These are phyloP conservation scores for Plumapathes pennacea DNA, from an alignment of 92 coral and sea anemone genomes.

Conservation along the genomic window DNA sequence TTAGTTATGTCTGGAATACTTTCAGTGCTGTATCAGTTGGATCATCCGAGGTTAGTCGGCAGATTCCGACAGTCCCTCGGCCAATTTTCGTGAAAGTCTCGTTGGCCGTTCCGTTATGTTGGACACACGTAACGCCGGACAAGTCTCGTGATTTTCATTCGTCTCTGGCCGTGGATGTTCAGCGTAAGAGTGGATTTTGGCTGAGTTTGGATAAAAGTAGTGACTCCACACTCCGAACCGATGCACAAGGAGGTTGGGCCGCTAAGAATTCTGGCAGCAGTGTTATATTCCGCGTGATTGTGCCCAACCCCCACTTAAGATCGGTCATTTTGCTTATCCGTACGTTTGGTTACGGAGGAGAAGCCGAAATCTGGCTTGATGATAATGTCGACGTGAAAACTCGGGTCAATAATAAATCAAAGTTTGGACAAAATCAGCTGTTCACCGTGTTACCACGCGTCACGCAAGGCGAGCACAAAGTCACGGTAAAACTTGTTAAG, in stretches of 20 bases:
- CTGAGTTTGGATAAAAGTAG: background rate
- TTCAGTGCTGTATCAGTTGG: slow-evolving; percentile 1
- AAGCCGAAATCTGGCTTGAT: slow-evolving; percentile 49
- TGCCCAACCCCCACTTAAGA: slow-evolving; percentile 15
- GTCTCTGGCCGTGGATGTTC: slow-evolving; percentile 21
- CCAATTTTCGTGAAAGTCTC: no score
- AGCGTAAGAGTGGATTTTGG: slow-evolving; percentile 17
- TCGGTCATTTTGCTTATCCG: slow-evolving; percentile 53
- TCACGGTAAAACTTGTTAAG: slow-evolving; percentile 39
- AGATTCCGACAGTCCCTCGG: no score
- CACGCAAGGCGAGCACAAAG: slow-evolving; percentile 32
- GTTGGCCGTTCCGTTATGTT: slow-evolving; percentile 48
- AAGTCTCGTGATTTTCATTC: slow-evolving; percentile 8
- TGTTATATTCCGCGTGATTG: slow-evolving; percentile 26
- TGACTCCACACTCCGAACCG: slow-evolving; percentile 9
- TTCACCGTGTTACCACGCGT: slow-evolving; percentile 37
- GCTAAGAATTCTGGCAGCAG: slow-evolving; percentile 16
- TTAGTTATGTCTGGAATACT: slow-evolving; percentile 20
- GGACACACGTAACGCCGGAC: slow-evolving; percentile 70
- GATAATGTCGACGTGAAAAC: slow-evolving; percentile 3
- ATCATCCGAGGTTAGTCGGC: no score
- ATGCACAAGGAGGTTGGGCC: slow-evolving; percentile 56
- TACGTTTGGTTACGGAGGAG: slow-evolving; percentile 32
- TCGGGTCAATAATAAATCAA: slow-evolving; percentile 8
- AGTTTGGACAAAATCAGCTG: slow-evolving; percentile 37